Base-by-base conservation (phyloP, 2,113 vertebrate species). In the Triplophysa rosa region DNA sequence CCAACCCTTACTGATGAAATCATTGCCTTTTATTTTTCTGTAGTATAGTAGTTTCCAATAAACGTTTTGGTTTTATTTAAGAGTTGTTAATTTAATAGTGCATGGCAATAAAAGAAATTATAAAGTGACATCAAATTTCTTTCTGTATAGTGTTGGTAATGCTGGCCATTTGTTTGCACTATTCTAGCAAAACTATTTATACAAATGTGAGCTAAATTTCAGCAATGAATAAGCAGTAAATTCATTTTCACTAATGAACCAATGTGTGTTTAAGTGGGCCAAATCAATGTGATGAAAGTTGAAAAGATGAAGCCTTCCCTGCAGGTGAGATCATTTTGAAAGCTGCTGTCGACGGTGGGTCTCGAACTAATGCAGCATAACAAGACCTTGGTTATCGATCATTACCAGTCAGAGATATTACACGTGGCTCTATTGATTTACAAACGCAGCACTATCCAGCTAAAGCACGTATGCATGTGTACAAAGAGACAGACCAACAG, bases 311-410 rank as follows among this genome's bases (percentile, higher is more conserved):
- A 74, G 37, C 45, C 40, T 17, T 47, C 71, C 71, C 58, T 62
- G 58, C 45, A 74, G 71, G 47, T 14, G 58, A 74, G 71, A 74
- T 74, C 26, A 65, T 62, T 65, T 76, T 64, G 47, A 76, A 65
- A 76, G 59, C 9, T 7, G 17, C 45, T 65, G 73, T 76, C 73
- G 6, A 59, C 45, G 17, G 73, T 76, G 19, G 73, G 73, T 65
- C 73, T 76, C 61, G 49, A 76, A 54, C 73, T 76, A 76, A 76
- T 76, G 73, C 61, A 65, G 62, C 62, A 65, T 76, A 76, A 76
- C 47, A 65, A 65, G 73, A 52, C 24, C 73, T 54, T 10, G 10
- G 61, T 65, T 16, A 76, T 76, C 19, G 73, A 76, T 65, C 73
- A 76, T 65, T 74, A 62, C 3, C 71, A 45, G 71, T 62, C 56